Evolutionary conservation across 2,113 vertebrate genomes (phyloP), one percentile per base, ranked within the genome.

Genomic region (Galemys pyrenaicus): DNA sequence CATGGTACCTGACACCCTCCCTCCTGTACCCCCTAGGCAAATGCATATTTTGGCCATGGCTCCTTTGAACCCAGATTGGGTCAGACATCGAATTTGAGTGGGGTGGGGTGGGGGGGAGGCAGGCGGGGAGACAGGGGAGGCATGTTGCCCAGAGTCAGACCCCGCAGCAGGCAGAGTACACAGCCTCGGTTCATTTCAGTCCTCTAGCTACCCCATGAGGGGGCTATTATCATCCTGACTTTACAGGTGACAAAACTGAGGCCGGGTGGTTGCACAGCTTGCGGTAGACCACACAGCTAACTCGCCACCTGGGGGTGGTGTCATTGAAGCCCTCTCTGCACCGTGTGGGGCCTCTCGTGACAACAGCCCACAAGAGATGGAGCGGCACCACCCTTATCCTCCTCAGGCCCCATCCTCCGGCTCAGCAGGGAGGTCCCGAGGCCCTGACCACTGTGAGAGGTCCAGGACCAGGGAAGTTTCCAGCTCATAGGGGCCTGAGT

Each of bases 401-500:
- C n/a, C n/a, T n/a, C n/a, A n/a, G n/a, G n/a, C n/a, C n/a, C 32
- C 64, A 32, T 67, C 9, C n/a, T 12, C 15, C 15, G 65, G 65
- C 32, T 12, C 28, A 30, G 28, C 5, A 44, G 44, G 44, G n/a
- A 56, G 39, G 46, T 39, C 12, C 0, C 0, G 1, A 0, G 1
- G 58, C 75, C 39, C 49, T 9, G 22, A 4, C 81, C 39, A 28
- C 3, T 0, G 0, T 19, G 15, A 1, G 24, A 75, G 35, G 70
- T 39, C 24, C 1, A 19, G n/a, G 67, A 16, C 19, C 26, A 15
- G 77, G 41, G 37, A 30, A 28, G 67, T 56, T 5, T 10, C 26
- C 62, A 0, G 5, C 4, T 10, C 7, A 32, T 26, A 10, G 0
- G 0, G n/a, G 68, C 12, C 24, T 19, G 26, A 28, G 9, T 6